Conservation (phyloP, 2,797 vertebrate genomes). For the Sphaeramia orbicularis region DNA sequence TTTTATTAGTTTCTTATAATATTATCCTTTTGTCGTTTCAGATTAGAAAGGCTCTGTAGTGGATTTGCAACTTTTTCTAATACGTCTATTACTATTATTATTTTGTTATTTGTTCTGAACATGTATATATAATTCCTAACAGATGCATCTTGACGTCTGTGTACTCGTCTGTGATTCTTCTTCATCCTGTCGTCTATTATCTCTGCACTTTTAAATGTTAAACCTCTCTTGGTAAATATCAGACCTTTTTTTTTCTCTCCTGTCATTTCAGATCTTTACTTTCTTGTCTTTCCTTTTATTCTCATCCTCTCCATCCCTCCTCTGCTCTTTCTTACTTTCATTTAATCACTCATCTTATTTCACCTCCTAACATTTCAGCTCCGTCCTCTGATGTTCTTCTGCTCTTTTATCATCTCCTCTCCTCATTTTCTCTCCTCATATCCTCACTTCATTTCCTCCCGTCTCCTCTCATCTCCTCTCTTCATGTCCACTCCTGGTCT, state of each 20-base stretch:
- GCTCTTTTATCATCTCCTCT: background rate
- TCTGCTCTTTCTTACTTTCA: background rate
- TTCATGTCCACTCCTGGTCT: too few species aligned
- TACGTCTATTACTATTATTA: too few species aligned
- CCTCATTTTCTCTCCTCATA: background rate
- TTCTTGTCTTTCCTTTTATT: background rate
- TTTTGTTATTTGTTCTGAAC: too few species aligned
- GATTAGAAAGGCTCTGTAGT: too few species aligned
- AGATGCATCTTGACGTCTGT: too few species aligned
- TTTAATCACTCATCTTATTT: background rate
- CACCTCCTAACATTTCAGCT: background rate
- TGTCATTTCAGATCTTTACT: background rate
- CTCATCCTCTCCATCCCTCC: background rate
- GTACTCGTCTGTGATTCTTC: too few species aligned
- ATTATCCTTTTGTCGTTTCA: too few species aligned
- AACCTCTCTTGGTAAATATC: background rate
- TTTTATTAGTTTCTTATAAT: too few species aligned
- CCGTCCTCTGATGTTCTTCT: too few species aligned
- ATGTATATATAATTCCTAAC: too few species aligned
- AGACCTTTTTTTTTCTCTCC: constrained; percentile 5
- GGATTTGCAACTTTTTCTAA: too few species aligned
- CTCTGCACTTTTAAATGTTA: constrained; percentile 1
- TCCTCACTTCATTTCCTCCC: background rate
- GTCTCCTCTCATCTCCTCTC: too few species aligned
- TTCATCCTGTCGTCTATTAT: background rate